Conservation (phyloP, 2,888 invertebrate species). For the Brachylomia viminalis region DNA sequence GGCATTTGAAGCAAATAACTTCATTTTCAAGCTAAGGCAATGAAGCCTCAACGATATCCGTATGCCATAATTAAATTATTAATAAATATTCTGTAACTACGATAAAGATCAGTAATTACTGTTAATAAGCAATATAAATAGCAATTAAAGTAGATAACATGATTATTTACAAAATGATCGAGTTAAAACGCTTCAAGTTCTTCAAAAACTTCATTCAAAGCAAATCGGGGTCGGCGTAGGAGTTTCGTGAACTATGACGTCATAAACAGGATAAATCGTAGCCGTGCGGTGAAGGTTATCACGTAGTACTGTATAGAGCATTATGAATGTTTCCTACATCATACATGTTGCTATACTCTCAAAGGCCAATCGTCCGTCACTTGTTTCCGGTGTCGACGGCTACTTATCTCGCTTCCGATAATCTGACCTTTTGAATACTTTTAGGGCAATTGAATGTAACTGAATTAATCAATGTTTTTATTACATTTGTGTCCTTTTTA, state of each 20-base stretch:
- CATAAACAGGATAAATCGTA: conserved; percentile 64
- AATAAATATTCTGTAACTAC: conserved; percentile 3
- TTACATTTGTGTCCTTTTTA: conserved; percentile 12
- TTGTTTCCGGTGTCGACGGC: conserved; percentile 61
- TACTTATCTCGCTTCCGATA: conserved; percentile 59
- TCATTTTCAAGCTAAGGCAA: conserved; percentile 7
- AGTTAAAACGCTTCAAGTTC: background rate
- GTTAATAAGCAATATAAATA: conserved; percentile 32
- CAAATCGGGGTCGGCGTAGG: background rate
- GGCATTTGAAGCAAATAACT: conserved; percentile 6
- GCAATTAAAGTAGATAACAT: conserved; percentile 24
- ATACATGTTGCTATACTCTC: conserved; percentile 29
- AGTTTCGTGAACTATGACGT: conserved; percentile 47
- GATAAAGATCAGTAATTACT: conserved; percentile 19
- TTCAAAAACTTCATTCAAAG: background rate
- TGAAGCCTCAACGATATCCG: conserved; percentile 19
- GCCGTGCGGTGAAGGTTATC: conserved; percentile 57
- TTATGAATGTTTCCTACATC: conserved; percentile 28
- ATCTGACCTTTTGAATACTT: conserved; percentile 60
- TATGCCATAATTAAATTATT: background rate
- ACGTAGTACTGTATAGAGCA: conserved; percentile 16
- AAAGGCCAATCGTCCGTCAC: conserved; percentile 55
- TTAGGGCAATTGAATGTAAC: conserved; percentile 49
- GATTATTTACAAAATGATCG: conserved; percentile 15
- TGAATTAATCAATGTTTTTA: conserved; percentile 36